Evolutionary conservation across 2,797 vertebrate species (phyloP).

Genomic region (Antrozous pallidus): DNA sequence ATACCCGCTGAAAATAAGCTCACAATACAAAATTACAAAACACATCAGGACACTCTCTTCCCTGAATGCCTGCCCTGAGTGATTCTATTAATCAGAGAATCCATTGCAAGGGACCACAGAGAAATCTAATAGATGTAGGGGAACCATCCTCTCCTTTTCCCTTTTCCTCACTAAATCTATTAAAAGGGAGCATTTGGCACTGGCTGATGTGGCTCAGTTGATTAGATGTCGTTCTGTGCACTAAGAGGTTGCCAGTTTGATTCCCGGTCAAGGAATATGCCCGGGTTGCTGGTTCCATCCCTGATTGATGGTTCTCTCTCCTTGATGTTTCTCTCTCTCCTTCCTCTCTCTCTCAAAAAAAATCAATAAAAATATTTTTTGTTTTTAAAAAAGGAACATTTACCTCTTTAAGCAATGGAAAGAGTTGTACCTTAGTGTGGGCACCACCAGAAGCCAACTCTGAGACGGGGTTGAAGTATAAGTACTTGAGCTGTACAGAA

Average conservation of each 20-base stretch:
- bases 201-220: too few species aligned
- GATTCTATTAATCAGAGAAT: slow-evolving; percentile 18
- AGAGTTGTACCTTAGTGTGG: slow-evolving; percentile 8
- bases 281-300: too few species aligned
- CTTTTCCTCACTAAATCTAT: not conserved
- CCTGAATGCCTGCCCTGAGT: not conserved
- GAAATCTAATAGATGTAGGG: not conserved
- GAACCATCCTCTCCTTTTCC: not conserved
- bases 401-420: not conserved
- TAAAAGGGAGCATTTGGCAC: not conserved
- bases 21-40: slow-evolving; percentile 18
- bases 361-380: too few species aligned
- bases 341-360: too few species aligned
- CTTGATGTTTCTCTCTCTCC: too few species aligned
- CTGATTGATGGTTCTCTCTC: too few species aligned
- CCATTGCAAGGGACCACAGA: not conserved
- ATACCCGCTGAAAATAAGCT: slow-evolving; percentile 36
- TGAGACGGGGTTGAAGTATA: not conserved
- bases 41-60: not conserved
- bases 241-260: too few species aligned
- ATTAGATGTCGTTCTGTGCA: too few species aligned
- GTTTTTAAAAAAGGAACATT: not conserved
- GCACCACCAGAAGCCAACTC: not conserved
- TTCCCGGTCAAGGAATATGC: too few species aligned
- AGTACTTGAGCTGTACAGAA: not conserved